Evolutionary conservation across 2,113 vertebrate species (phyloP), one percentile per base, ranked within the genome.

Genomic region (Orycteropus afer): DNA sequence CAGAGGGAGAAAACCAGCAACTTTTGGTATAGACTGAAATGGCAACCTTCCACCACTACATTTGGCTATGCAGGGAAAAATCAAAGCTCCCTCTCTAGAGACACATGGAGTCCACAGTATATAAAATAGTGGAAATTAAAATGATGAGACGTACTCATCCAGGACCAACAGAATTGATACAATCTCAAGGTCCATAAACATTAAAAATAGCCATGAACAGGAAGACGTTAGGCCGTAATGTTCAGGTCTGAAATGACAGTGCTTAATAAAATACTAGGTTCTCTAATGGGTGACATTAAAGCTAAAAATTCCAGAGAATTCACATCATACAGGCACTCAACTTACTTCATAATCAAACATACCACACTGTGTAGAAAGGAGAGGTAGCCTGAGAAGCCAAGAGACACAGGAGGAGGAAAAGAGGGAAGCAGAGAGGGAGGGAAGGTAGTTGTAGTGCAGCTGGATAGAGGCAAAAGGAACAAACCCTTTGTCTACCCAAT

Each of bases 271-370:
- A 69, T 69, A 40, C 81, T 5, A 55, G 29, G 15, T 82, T 69
- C 53, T 84, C 65, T 20, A 25, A n/a, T 37, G 18, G 27, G 51
- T 77, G 77, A 80, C 45, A 27, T 49, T 73, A 81, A 57, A 53
- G 15, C 51, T 55, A 55, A 80, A 95, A 94, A 77, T 86, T 78
- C 7, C 13, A 74, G 37, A 76, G 34, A 96, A 76, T 69, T 73
- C 32, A 76, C 83, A 76, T 40, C 67, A 88, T 53, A 59, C 4
- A 76, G 71, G 61, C 10, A 53, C 63, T 69, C 83, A 53, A 17
- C 40, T 83, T 49, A 61, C 45, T 42, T 71, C 57, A 25, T 86
- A n/a, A 80, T 79, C 80, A 71, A 91, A 90, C 45, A 61, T 9
- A 61, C 0, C 23, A 51, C 20, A 3, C 20, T 51, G 63, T 85